A percentile compares a stretch with the other conserved stretches of the same genome.
These are phyloP conservation scores for Apis dorsata DNA, from an alignment of 1,140 invertebrate genomes.

Conservation along the genomic window DNA sequence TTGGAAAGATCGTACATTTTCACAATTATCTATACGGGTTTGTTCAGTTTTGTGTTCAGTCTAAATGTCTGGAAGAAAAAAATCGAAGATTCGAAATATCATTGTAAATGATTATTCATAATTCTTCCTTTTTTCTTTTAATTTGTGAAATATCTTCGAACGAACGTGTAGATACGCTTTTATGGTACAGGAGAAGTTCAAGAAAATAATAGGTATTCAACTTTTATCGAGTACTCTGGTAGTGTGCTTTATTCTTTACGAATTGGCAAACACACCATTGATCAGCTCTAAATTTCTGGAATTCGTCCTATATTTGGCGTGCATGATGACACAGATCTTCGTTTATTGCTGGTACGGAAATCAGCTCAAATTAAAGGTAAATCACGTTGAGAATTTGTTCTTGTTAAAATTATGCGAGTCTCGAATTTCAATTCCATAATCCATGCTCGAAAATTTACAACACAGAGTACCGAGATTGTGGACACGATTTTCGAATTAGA, in stretches of 20 bases:
- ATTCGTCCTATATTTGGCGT: constrained; percentile 51
- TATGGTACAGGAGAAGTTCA: constrained; percentile 45
- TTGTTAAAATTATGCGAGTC: background rate
- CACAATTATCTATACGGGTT: constrained; percentile 65
- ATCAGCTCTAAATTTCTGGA: constrained; percentile 72
- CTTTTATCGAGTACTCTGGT: constrained; percentile 54
- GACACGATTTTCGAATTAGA: constrained; percentile 44
- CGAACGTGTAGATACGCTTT: constrained; percentile 14
- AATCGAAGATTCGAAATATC: too few relatives aligned
- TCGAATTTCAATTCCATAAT: too few relatives aligned
- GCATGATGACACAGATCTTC: constrained; percentile 71
- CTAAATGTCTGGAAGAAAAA: too few relatives aligned
- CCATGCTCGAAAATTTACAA: too few relatives aligned
- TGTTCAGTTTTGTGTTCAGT: background rate
- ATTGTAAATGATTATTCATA: too few relatives aligned
- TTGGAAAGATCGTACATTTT: constrained; percentile 46
- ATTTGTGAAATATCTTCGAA: too few relatives aligned
- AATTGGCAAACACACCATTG: constrained; percentile 67
- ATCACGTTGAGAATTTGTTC: background rate
- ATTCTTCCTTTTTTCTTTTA: too few relatives aligned
- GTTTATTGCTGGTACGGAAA: constrained; percentile 82
- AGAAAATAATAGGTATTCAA: constrained; percentile 48
- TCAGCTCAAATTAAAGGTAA: constrained; percentile 74
- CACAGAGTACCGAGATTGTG: constrained; percentile 42
- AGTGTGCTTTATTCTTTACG: constrained; percentile 50